These are phyloP conservation scores for Idris sp. DNA, from an alignment of 1,140 invertebrate genomes.

Conservation along the genomic window DNA sequence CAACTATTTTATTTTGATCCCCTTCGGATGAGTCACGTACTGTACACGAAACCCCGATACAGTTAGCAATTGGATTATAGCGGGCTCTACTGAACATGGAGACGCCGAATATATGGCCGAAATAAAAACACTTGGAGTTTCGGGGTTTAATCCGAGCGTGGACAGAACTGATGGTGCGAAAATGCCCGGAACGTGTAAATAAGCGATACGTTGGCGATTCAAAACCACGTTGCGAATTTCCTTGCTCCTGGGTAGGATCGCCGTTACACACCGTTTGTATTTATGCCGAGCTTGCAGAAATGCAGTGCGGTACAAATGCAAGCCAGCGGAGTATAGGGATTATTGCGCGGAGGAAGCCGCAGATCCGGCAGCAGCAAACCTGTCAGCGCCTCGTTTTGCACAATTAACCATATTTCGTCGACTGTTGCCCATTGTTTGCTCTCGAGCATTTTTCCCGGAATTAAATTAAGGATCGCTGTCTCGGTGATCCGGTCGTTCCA, in stretches of 20 bases:
- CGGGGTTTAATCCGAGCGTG: constrained; percentile 53
- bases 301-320: too few species aligned
- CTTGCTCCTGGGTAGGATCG: too few species aligned
- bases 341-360: constrained; percentile 50
- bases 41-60: constrained; percentile 9
- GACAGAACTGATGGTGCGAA: constrained; percentile 52
- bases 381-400: constrained; percentile 52
- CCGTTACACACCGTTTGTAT: too few species aligned
- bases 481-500: constrained; percentile 19
- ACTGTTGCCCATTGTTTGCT: too few species aligned
- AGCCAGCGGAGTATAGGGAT: constrained; percentile 41
- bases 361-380: constrained; percentile 41
- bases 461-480: constrained; percentile 48
- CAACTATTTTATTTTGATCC: too few species aligned
- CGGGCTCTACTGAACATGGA: constrained; percentile 34
- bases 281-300: too few species aligned
- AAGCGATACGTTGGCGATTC: constrained; percentile 54
- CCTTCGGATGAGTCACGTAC: constrained; percentile 49
- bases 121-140: constrained; percentile 53
- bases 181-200: constrained; percentile 60
- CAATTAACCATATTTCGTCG: constrained; percentile 59
- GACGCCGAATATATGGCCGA: constrained; percentile 49
- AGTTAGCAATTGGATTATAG: constrained; percentile 58
- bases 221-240: constrained; percentile 54
- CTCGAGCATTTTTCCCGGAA: too few species aligned